A percentile compares a stretch with the other conserved stretches of the same genome.
Evolutionary conservation across 2,888 invertebrate species (phyloP).

Genomic region (Cyclophora punctaria): DNA sequence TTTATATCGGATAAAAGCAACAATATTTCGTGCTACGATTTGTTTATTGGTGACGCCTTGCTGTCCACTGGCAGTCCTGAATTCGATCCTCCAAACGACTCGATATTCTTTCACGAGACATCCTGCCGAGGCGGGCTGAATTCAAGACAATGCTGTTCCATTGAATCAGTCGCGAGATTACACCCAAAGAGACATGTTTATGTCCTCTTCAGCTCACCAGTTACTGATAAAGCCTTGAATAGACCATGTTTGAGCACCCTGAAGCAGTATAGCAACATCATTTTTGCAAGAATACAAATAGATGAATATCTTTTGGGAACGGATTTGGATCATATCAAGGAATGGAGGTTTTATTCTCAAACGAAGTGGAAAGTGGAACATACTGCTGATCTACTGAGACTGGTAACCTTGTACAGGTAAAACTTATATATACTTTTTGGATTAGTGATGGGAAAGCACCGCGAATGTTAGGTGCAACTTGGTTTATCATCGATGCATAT

Average conservation of each 20-base stretch:
- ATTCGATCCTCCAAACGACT: constrained; percentile 16
- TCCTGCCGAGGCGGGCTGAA: constrained; percentile 70
- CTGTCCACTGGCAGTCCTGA: no score
- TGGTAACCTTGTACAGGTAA: not conserved
- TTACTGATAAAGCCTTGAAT: constrained; percentile 7
- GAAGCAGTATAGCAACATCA: constrained; percentile 14
- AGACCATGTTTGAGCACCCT: constrained; percentile 10
- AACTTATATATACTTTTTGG: no score
- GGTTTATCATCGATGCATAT: no score
- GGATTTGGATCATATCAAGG: not conserved
- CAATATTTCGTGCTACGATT: no score
- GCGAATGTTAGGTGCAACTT: no score
- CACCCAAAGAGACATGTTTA: constrained; percentile 52
- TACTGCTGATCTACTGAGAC: not conserved
- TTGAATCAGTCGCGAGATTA: constrained; percentile 21
- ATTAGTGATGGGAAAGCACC: no score
- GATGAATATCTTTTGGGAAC: constrained; percentile 11
- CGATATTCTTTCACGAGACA: constrained; percentile 79
- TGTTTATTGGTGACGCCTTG: no score
- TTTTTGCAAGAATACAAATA: constrained; percentile 11
- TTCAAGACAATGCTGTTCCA: constrained; percentile 21
- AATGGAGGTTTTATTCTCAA: no score
- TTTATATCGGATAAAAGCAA: no score
- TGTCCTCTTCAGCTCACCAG: constrained; percentile 31
- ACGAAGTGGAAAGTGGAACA: not conserved